Evolutionary conservation across 2,888 invertebrate species (phyloP).

Genomic region (Caenorhabditis becei): DNA sequence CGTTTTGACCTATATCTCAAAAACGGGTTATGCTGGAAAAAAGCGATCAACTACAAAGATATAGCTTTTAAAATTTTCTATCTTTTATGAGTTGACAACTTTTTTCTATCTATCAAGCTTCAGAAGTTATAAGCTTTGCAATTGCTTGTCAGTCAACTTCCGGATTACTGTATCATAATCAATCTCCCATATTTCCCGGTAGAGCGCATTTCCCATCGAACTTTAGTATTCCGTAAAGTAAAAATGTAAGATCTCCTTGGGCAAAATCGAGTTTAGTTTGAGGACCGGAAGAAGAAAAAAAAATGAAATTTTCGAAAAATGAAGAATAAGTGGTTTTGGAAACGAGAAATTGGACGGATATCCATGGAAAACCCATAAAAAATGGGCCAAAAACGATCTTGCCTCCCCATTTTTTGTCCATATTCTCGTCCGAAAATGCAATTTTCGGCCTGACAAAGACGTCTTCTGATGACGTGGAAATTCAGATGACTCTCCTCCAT

Average conservation of each 20-base stretch:
- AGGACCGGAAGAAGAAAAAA: background rate
- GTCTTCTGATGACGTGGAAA: background rate
- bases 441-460: background rate
- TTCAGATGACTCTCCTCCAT: background rate
- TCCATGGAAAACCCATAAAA: conserved; percentile 3
- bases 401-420: background rate
- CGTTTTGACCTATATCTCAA: background rate
- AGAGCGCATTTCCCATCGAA: background rate
- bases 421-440: background rate
- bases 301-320: conserved; percentile 7
- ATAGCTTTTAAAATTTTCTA: background rate
- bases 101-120: too few species aligned
- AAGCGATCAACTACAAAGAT: background rate
- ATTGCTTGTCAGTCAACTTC: too few species aligned
- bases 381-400: background rate
- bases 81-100: background rate
- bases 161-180: too few species aligned
- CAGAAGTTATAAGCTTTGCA: too few species aligned
- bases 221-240: background rate
- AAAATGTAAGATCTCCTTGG: background rate
- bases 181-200: too few species aligned
- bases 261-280: background rate
- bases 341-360: background rate
- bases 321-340: conserved; percentile 12
- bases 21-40: background rate